Percentiles rank a stretch among this genome's conserved stretches.
phyloP scores from a whole-genome alignment of 2,113 vertebrate species.

The Hiodon tergisus region DNA sequence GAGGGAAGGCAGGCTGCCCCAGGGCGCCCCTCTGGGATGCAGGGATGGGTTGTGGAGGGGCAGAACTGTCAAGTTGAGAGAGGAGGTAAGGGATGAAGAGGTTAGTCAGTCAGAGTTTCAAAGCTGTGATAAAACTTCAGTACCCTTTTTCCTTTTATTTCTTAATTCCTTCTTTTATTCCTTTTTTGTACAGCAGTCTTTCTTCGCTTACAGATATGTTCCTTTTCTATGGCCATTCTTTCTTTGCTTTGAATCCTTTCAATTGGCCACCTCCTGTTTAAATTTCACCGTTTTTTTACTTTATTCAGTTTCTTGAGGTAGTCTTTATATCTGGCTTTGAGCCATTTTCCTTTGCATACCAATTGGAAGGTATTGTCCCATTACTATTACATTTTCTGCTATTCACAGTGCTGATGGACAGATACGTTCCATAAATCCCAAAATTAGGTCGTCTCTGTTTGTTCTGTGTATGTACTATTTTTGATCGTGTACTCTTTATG shows the following conservation, averaged over 20 bases:
- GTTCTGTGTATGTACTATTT: neutral
- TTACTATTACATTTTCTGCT: constrained; percentile 48
- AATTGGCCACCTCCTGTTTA: constrained; percentile 28
- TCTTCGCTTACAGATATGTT: neutral
- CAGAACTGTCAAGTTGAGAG: constrained; percentile 43
- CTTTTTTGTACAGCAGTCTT: neutral
- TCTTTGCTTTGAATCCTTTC: constrained; percentile 41
- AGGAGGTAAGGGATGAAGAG: constrained; percentile 50
- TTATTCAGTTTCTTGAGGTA: no score
- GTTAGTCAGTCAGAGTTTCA: constrained; percentile 41
- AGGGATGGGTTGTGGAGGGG: constrained; percentile 24
- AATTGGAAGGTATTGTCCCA: constrained; percentile 47
- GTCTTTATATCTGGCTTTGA: no score
- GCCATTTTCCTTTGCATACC: no score
- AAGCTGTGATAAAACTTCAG: constrained; percentile 38
- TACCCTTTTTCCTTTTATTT: constrained; percentile 15
- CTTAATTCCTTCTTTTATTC: constrained; percentile 12
- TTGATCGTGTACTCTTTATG: no score
- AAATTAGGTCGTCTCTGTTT: neutral
- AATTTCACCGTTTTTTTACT: neutral
- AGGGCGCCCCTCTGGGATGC: neutral
- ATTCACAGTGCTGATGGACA: constrained; percentile 17
- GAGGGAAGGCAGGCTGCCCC: neutral
- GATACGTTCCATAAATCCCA: constrained; percentile 20
- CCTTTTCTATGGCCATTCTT: constrained; percentile 18